Evolutionary conservation across 2,113 vertebrate genomes (phyloP), one percentile per base, ranked within the genome.

Genomic region (Pholis gunnellus): DNA sequence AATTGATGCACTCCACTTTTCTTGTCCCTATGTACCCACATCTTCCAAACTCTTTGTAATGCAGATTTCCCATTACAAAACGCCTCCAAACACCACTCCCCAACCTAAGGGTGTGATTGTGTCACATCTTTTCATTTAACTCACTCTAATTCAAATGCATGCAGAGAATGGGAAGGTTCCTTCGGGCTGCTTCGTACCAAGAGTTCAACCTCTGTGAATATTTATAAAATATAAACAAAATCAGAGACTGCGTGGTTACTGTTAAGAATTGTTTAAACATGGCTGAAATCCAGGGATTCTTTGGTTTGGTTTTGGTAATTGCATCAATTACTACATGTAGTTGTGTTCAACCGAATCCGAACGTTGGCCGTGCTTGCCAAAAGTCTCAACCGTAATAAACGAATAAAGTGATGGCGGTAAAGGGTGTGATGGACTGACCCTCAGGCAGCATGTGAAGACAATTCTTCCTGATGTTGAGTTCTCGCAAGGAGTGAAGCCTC

Each of bases 391-490:
- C 29, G 20, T 0, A 22, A 29, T 9, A 25, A 14, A 44, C 29
- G 0, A 13, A 22, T 4, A 20, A 15, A 36, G 22, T 3, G 2
- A 1, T 4, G 54, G 22, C 5, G 7, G 59, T 22, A 0, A 31
- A 52, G 91, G 8, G 40, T 42, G 64, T 52, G 81, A 48, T 9
- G 31, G 84, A 86, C 96, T 93, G 93, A 99, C 98, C 98, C 88
- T 99, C 97, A 87, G 98, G 98, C 86, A 99, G 94, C 74, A 97
- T 94, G 89, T 97, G 97, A 87, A 99, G 97, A 93, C 96, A 97
- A 84, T 99, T 99, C 96, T 97, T 98, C 95, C 98, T 97, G 93
- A 99, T 94, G 93, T 99, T 99, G 88, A 99, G 95, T 91, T 99
- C 98, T 92, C 96, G 95, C 93, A 99, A 96, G 67, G 96, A 97